Percentiles rank a stretch among this genome's conserved stretches.
phyloP scores from a whole-genome alignment of 2,888 invertebrate genomes.

The Abrostola triplasia region DNA sequence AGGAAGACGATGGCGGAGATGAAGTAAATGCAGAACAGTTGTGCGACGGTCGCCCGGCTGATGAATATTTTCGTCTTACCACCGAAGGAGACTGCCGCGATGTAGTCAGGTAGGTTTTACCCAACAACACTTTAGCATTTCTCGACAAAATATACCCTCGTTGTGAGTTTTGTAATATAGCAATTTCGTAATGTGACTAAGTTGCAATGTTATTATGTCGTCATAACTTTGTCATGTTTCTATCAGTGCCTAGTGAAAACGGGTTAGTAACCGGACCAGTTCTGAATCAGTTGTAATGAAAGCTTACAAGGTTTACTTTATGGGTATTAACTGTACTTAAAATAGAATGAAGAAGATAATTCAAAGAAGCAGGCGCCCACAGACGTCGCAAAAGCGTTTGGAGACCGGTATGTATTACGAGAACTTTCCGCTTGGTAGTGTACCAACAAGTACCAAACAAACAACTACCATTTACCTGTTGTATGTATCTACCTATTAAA shows the following conservation, averaged over 20 bases:
- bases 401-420: conserved; percentile 11
- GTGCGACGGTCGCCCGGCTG: conserved; percentile 95
- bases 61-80: conserved; percentile 96
- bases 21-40: conserved; percentile 93
- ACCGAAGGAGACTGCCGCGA: conserved; percentile 96
- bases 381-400: conserved; percentile 4
- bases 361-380: conserved; percentile 3
- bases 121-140: conserved; percentile 37
- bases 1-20: conserved; percentile 90
- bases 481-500: conserved; percentile 16
- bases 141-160: conserved; percentile 29
- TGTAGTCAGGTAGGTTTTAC: conserved; percentile 93
- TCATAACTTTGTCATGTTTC: conserved; percentile 62
- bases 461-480: conserved; percentile 8
- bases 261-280: conserved; percentile 61
- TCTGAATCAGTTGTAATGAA: conserved; percentile 61
- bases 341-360: conserved; percentile 18
- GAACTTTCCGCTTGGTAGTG: background rate
- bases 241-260: conserved; percentile 62
- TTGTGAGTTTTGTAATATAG: conserved; percentile 39
- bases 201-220: conserved; percentile 59
- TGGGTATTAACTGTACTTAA: conserved; percentile 28
- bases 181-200: conserved; percentile 48
- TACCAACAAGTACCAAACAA: background rate
- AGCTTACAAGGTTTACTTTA: conserved; percentile 59